These are phyloP conservation scores for Pimpla rufipes DNA, from an alignment of 2,888 invertebrate species.

Conservation along the genomic window DNA sequence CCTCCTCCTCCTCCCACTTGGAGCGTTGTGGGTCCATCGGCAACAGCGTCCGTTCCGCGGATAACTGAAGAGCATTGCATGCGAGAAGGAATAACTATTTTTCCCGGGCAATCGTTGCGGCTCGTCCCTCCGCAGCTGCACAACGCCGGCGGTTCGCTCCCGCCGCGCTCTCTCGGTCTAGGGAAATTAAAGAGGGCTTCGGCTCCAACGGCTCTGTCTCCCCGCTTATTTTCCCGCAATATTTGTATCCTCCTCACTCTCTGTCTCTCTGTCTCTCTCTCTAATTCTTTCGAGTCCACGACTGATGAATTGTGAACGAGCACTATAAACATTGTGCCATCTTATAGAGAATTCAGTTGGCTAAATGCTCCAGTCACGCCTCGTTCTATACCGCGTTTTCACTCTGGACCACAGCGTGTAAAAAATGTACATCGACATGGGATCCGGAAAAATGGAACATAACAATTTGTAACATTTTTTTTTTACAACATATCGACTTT, in stretches of 20 bases:
- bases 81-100: slow-evolving; percentile 82
- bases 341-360: background rate
- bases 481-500: too few relatives aligned
- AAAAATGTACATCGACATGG: background rate
- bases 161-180: slow-evolving; percentile 28
- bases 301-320: background rate
- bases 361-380: background rate
- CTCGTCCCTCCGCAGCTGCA: slow-evolving; percentile 60
- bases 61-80: slow-evolving; percentile 78
- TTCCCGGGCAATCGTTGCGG: slow-evolving; percentile 75
- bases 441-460: too few relatives aligned
- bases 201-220: background rate
- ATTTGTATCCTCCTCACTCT: background rate
- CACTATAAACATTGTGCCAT: background rate
- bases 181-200: slow-evolving; percentile 47
- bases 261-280: background rate
- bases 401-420: background rate
- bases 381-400: background rate
- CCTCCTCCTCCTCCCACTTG: background rate
- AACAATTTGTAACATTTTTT: too few relatives aligned
- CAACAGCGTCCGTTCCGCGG: background rate
- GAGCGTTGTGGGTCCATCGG: background rate
- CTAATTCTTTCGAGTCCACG: background rate
- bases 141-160: slow-evolving; percentile 57
- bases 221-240: background rate